Percentiles rank a stretch among this genome's conserved stretches.
phyloP scores from a whole-genome alignment of 2,888 invertebrate genomes.

The Noctua comes region DNA sequence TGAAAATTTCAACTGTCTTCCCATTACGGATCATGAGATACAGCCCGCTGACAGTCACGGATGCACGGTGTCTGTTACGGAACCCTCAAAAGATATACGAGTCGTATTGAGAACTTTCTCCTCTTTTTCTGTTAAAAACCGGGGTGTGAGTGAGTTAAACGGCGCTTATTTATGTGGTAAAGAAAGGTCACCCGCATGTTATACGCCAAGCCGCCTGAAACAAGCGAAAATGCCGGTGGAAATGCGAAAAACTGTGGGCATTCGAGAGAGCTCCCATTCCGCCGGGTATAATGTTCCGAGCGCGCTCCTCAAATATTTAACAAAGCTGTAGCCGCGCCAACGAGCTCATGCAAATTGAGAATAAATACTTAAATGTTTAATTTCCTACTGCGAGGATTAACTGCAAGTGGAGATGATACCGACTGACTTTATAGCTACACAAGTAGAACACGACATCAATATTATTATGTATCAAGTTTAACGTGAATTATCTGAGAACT shows the following conservation, averaged over 20 bases:
- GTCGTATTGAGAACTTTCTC: background rate
- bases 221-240: conserved; percentile 46
- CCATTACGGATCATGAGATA: too few relatives aligned
- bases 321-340: conserved; percentile 60
- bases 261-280: conserved; percentile 63
- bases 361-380: conserved; percentile 62
- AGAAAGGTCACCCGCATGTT: conserved; percentile 42
- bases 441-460: conserved; percentile 21
- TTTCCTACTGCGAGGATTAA: conserved; percentile 31
- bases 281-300: conserved; percentile 59
- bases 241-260: conserved; percentile 55
- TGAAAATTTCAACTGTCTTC: too few relatives aligned
- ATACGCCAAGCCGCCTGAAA: conserved; percentile 51
- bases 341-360: conserved; percentile 68
- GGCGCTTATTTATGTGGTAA: conserved; percentile 45
- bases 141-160: conserved; percentile 24
- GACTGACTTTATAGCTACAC: background rate
- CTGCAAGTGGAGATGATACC: conserved; percentile 11
- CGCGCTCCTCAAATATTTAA: conserved; percentile 73
- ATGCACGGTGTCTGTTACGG: too few relatives aligned
- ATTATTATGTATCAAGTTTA: conserved; percentile 26
- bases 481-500: conserved; percentile 8
- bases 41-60: too few relatives aligned
- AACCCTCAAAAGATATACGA: too few relatives aligned
- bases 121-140: too few relatives aligned